Conservation (phyloP, 1,140 invertebrate genomes). For the Paraescarpia echinospica region DNA sequence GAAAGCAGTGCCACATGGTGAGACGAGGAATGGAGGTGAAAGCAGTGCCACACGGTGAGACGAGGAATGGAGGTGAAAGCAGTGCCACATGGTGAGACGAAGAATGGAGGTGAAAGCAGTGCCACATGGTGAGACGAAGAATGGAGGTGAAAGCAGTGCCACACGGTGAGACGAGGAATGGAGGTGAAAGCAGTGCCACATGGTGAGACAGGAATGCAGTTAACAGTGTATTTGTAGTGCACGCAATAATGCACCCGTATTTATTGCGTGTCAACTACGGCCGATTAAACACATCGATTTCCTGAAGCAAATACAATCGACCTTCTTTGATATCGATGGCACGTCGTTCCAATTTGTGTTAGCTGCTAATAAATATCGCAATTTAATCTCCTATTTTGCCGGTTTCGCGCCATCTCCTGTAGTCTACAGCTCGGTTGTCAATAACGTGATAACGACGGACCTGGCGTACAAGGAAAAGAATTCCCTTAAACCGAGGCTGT, state of each 20-base stretch:
- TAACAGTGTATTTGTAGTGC: neutral
- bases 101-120: neutral
- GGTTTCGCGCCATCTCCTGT: neutral
- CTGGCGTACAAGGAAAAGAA: too few relatives aligned
- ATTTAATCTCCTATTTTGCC: neutral
- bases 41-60: too few relatives aligned
- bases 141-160: neutral
- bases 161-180: neutral
- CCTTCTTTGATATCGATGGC: neutral
- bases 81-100: neutral
- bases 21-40: neutral
- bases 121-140: neutral
- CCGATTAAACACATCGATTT: neutral
- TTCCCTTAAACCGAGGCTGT: too few relatives aligned
- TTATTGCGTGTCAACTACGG: neutral
- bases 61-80: neutral
- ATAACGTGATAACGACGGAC: neutral
- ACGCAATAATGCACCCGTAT: neutral
- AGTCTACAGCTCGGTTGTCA: neutral
- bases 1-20: neutral
- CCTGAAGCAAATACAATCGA: neutral
- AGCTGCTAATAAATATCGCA: slow-evolving; percentile 5
- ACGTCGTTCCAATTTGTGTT: neutral
- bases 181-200: neutral
- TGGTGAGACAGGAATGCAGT: neutral